phyloP scores from a whole-genome alignment of 2,888 invertebrate genomes.

The Megamerina dolium region DNA sequence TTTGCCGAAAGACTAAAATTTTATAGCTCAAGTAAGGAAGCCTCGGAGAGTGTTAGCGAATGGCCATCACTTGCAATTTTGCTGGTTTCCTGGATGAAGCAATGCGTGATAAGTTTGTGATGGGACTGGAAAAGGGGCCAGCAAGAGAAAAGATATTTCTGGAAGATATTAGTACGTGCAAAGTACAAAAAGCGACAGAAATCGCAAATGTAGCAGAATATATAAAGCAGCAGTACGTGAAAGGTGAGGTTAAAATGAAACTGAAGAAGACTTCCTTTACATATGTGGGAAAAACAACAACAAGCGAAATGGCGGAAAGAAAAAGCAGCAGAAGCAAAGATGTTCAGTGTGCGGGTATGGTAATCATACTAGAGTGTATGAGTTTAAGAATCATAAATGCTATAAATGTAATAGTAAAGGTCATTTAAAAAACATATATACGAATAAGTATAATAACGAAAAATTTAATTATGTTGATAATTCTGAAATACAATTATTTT shows the following conservation, averaged over 20 bases:
- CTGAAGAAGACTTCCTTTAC: too few relatives aligned
- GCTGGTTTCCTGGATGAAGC: conserved; percentile 1
- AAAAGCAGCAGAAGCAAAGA: too few relatives aligned
- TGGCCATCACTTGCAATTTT: conserved; percentile 11
- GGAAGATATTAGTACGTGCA: conserved; percentile 4
- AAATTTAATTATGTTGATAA: neutral
- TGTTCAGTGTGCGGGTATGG: too few relatives aligned
- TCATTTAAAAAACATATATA: conserved; percentile 10
- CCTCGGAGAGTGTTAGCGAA: conserved; percentile 5
- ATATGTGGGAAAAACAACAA: too few relatives aligned
- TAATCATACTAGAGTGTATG: too few relatives aligned
- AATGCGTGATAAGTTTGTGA: conserved; percentile 15
- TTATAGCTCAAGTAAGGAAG: conserved; percentile 4
- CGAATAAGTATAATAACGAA: neutral
- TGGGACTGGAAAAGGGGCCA: conserved; percentile 16
- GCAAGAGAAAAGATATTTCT: conserved; percentile 15
- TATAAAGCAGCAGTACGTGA: conserved; percentile 5
- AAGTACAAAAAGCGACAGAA: conserved; percentile 8
- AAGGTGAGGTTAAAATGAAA: neutral
- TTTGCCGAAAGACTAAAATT: conserved; percentile 13
- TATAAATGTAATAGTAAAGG: conserved; percentile 9
- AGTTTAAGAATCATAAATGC: conserved; percentile 9
- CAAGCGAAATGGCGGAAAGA: too few relatives aligned
- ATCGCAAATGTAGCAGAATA: conserved; percentile 11
- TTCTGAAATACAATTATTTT: neutral